phyloP scores from a whole-genome alignment of 2,888 invertebrate species.

The Tetragonisca angustula region DNA sequence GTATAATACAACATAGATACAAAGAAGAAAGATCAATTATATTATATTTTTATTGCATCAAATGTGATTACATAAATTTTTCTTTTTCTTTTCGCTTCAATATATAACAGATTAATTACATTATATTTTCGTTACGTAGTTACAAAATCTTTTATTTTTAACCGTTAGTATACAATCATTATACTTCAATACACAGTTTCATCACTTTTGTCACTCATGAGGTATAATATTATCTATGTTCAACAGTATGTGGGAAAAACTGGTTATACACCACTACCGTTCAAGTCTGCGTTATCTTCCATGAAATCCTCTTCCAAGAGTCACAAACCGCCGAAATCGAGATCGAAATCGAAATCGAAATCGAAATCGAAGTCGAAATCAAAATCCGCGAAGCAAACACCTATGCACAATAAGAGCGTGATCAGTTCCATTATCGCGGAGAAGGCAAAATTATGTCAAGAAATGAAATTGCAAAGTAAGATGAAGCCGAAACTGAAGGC shows the following conservation, averaged over 20 bases:
- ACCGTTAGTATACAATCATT: not conserved
- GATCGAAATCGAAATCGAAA: slow-evolving; percentile 54
- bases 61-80: not conserved
- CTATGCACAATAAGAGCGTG: slow-evolving; percentile 80
- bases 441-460: slow-evolving; percentile 80
- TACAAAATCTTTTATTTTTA: not conserved
- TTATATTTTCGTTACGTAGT: not conserved
- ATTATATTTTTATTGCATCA: too few species aligned
- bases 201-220: not conserved
- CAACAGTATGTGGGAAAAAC: slow-evolving; percentile 74
- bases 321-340: slow-evolving; percentile 75
- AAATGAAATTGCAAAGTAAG: slow-evolving; percentile 84
- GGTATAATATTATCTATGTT: slow-evolving; percentile 18
- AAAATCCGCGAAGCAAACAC: slow-evolving; percentile 79
- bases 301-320: slow-evolving; percentile 72
- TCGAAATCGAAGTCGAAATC: slow-evolving; percentile 75
- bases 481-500: slow-evolving; percentile 90
- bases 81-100: not conserved
- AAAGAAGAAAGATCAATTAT: not conserved
- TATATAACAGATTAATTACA: not conserved
- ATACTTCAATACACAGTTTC: not conserved
- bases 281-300: slow-evolving; percentile 72
- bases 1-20: too few species aligned
- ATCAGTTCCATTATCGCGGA: slow-evolving; percentile 82
- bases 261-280: slow-evolving; percentile 76